Conservation (phyloP, 2,888 invertebrate species). For the Dynastes hyllus region DNA sequence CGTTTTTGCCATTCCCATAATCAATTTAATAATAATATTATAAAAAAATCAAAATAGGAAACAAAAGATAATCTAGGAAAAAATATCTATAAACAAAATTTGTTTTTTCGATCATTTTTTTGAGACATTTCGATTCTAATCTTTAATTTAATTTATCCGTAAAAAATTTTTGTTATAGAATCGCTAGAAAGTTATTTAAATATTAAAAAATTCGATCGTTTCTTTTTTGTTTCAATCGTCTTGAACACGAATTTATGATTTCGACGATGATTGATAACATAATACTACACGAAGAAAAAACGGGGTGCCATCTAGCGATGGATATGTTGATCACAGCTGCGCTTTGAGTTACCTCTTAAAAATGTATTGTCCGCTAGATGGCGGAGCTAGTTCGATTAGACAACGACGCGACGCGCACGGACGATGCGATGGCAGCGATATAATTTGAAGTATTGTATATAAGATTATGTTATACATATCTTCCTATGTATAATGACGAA, state of each 20-base stretch:
- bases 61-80: too few species aligned
- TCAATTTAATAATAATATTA: neutral
- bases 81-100: too few species aligned
- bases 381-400: constrained; percentile 7
- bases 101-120: neutral
- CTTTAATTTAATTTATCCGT: neutral
- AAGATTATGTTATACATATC: too few species aligned
- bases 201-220: neutral
- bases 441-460: too few species aligned
- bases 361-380: constrained; percentile 35
- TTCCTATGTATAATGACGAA: too few species aligned
- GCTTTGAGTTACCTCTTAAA: constrained; percentile 33
- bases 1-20: neutral
- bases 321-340: constrained; percentile 47
- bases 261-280: neutral
- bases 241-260: neutral
- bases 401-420: constrained; percentile 13
- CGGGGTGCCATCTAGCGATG: constrained; percentile 35
- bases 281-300: constrained; percentile 21
- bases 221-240: constrained; percentile 3
- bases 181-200: neutral
- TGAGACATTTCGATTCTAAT: neutral
- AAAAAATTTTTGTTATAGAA: neutral
- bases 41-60: neutral
- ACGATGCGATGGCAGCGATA: constrained; percentile 25